These are phyloP conservation scores for Mesorhabditis sp. DNA, from an alignment of 2,888 invertebrate species.

Conservation along the genomic window DNA sequence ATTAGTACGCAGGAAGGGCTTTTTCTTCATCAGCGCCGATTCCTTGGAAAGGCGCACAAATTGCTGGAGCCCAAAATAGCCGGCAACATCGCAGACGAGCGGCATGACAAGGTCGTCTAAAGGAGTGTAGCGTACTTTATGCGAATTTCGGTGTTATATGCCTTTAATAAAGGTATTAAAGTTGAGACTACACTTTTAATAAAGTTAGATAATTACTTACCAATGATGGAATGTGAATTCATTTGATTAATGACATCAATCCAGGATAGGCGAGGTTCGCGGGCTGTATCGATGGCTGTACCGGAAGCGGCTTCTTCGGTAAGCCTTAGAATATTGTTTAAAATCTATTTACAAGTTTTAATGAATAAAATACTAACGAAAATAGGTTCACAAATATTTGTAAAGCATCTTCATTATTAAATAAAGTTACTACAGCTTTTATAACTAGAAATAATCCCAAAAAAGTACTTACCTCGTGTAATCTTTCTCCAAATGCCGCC, in stretches of 20 bases:
- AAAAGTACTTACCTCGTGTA: neutral
- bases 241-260: constrained; percentile 3
- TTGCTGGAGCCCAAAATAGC: neutral
- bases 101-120: constrained; percentile 4
- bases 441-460: no score
- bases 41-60: neutral
- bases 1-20: neutral
- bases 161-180: neutral
- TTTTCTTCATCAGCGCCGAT: neutral
- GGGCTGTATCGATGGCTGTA: neutral
- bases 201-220: neutral
- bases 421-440: no score
- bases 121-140: neutral
- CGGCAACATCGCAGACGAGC: neutral
- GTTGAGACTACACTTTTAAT: no score
- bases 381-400: no score
- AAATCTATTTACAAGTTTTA: no score
- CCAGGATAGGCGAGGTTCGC: neutral
- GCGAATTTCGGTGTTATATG: neutral
- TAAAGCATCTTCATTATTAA: no score
- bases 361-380: no score
- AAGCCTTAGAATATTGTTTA: neutral
- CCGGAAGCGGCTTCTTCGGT: neutral
- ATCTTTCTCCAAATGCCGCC: neutral
- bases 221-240: neutral